Percentiles rank a stretch among this genome's conserved stretches.
These are phyloP conservation scores for Alaudala cheleensis DNA, from an alignment of 2,113 vertebrate species.

Conservation along the genomic window DNA sequence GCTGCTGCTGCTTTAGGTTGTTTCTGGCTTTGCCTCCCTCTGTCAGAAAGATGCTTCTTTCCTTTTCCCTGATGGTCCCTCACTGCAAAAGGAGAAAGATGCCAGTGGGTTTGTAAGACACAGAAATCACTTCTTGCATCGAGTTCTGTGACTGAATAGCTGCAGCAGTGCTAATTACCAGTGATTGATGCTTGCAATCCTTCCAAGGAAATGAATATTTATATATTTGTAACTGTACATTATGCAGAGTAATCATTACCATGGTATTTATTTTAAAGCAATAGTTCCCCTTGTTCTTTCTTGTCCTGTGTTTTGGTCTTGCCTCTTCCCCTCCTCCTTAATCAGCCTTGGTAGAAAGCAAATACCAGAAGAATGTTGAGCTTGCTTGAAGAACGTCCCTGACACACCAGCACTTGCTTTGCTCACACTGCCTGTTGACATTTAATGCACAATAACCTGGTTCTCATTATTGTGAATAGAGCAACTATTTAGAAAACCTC, in stretches of 20 bases:
- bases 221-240: constrained; percentile 63
- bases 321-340: not conserved
- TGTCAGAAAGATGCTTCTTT: not conserved
- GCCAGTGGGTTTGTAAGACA: not conserved
- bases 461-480: not conserved
- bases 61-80: not conserved
- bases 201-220: constrained; percentile 48
- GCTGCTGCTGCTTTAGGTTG: not conserved
- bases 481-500: not conserved
- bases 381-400: not conserved
- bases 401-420: constrained; percentile 10
- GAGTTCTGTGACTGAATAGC: not conserved
- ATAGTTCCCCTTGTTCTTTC: not conserved
- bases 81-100: not conserved
- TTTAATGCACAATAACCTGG: not conserved
- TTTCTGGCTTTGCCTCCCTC: not conserved
- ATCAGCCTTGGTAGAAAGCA: constrained; percentile 19
- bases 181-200: constrained; percentile 29
- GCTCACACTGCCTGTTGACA: not conserved
- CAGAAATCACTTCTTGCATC: not conserved
- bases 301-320: not conserved
- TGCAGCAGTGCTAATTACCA: constrained; percentile 16
- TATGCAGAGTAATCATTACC: constrained; percentile 44
- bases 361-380: not conserved
- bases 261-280: constrained; percentile 63